Base-by-base conservation (phyloP, 1,140 invertebrate species). In the Meteorus sp. region DNA sequence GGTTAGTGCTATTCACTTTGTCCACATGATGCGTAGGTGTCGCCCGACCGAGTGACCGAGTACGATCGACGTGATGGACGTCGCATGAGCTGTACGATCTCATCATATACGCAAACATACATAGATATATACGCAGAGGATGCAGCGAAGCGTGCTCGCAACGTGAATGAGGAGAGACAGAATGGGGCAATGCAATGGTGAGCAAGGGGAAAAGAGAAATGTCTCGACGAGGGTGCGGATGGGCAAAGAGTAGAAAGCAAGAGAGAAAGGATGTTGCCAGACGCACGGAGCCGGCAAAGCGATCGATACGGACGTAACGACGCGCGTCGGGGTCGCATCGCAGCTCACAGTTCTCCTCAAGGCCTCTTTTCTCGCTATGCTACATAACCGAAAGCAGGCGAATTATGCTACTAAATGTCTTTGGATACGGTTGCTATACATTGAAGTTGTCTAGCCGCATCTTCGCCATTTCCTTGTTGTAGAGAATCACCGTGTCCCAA, bases 281-380 rank as follows among this genome's bases (percentile, higher is more conserved):
- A 55, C 52, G 52, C 52, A 55, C 52, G 22, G 41, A 44, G 41
- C 41, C 41, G 41, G 22, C 15, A 20, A 19, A 44, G 15, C 19
- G 52, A 55, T 55, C 52, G 52, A 55, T 55, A 55, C 37, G 20
- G 37, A 43, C 52, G 52, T 55, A 43, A 55, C 52, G 52, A 55
- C 52, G 52, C 52, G 52, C 52, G 52, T 55, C 37, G 52, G 13
- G 35, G n/a, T 56, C 20, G 39, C 22, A 52, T 33, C 13, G 35
- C 8, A 13, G 35, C 35, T n/a, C 35, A n/a, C n/a, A n/a, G n/a
- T n/a, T n/a, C 15, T 39, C 35, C 35, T 39, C 35, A 39, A 39
- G 35, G 35, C 35, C 35, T 15, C 52, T 31, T 19, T 17, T 22
- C 9, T 23, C n/a, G 27, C 48, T 33, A 51, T 51, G 19, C 19